Evolutionary conservation across 2,888 invertebrate genomes (phyloP).

Genomic region (Hyppa rectilinea): DNA sequence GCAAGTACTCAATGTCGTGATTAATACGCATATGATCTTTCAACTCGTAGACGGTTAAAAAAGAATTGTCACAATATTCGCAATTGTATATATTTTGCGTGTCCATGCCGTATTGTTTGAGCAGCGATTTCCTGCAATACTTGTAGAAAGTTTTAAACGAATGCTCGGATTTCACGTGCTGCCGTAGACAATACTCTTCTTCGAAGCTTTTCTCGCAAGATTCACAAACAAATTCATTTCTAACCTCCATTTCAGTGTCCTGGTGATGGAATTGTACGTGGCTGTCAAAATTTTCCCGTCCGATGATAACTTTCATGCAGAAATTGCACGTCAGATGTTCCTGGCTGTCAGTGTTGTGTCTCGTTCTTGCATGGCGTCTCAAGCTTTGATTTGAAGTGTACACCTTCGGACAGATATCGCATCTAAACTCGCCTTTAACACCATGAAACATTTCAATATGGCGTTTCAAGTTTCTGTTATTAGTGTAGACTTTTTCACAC

Average conservation of each 20-base stretch:
- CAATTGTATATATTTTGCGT: conserved; percentile 72
- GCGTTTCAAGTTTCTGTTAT: conserved; percentile 78
- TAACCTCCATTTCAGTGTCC: conserved; percentile 26
- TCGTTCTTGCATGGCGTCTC: conserved; percentile 73
- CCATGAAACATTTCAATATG: conserved; percentile 82
- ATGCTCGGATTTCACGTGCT: conserved; percentile 80
- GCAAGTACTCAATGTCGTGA: conserved; percentile 78
- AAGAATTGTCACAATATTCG: conserved; percentile 76
- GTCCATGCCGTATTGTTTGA: conserved; percentile 66
- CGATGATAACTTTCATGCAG: conserved; percentile 67
- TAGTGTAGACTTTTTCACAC: conserved; percentile 80
- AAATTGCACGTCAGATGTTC: conserved; percentile 67
- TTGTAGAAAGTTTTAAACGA: conserved; percentile 80
- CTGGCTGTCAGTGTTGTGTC: conserved; percentile 70
- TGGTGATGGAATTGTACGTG: conserved; percentile 67
- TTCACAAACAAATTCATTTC: conserved; percentile 68
- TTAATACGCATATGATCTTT: conserved; percentile 79
- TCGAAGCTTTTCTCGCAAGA: conserved; percentile 73
- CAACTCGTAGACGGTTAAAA: conserved; percentile 75
- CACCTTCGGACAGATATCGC: conserved; percentile 81
- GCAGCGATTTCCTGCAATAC: conserved; percentile 78
- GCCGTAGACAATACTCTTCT: conserved; percentile 74
- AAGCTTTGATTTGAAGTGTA: conserved; percentile 83
- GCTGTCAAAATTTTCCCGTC: conserved; percentile 68
- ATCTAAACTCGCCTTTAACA: conserved; percentile 75